Evolutionary conservation across 2,888 invertebrate species (phyloP), one percentile per base, ranked within the genome.

Genomic region (Spilosoma lubricipeda): DNA sequence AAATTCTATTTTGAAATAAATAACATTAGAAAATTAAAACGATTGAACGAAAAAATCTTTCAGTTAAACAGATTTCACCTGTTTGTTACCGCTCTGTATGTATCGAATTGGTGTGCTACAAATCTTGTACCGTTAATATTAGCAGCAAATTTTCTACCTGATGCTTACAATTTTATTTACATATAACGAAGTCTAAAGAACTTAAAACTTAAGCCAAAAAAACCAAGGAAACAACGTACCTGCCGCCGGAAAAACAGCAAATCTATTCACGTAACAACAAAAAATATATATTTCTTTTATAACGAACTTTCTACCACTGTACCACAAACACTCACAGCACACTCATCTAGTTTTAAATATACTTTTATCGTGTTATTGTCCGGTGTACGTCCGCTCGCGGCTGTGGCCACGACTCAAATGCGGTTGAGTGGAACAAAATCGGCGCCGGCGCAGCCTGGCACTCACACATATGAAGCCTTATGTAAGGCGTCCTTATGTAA

Each of bases 341-440:
- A 90, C 89, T 87, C 80, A 80, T 85, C 83, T 82, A 85, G 83
- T 81, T 82, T 81, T 78, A 74, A 77, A 68, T 78, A 67, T 70
- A 71, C 18, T 76, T 77, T 83, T 77, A 71, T 77, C 72, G 74
- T 76, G 45, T 59, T 71, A 79, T 76, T 77, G 86, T 67, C 77
- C 88, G 88, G 82, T 80, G 80, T 72, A 85, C 93, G 92, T 90
- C 89, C 90, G 91, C 80, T 77, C 89, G 82, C 87, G 82, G 69
- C 88, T 89, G 80, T 85, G 87, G 87, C 86, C 87, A 81, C 83
- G 79, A 90, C 89, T 90, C 93, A 95, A 96, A 96, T 95, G 96
- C 95, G 95, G 79, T 91, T 93, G 92, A 94, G 93, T 96, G 96
- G 95, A 96, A 95, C 95, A 90, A 81, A 74, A 85, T 75, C 82